Percentiles rank a stretch among this genome's conserved stretches.
Evolutionary conservation across 2,888 invertebrate genomes (phyloP).

Genomic region (Xanthia togata): DNA sequence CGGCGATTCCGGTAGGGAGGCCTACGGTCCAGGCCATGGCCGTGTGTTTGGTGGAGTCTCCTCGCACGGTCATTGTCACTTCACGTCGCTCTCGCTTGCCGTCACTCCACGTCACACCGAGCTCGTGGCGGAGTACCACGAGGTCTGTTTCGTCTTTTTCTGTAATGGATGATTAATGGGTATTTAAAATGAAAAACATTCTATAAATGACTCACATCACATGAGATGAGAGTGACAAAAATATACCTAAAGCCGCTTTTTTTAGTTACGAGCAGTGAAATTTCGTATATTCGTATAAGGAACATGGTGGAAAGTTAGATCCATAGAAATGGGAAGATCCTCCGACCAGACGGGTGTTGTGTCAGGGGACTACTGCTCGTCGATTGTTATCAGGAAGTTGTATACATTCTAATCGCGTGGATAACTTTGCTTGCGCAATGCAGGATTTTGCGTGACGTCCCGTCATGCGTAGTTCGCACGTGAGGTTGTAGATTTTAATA

Average conservation of each 20-base stretch:
- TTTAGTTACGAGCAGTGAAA: not conserved
- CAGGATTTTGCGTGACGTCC: not conserved
- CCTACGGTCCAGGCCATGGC: conserved; percentile 95
- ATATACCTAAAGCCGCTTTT: not conserved
- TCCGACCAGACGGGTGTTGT: not conserved
- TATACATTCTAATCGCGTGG: not conserved
- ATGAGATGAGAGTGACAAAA: not conserved
- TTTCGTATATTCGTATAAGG: not conserved
- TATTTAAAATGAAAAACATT: not conserved
- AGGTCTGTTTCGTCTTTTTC: conserved; percentile 96
- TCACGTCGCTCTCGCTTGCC: conserved; percentile 95
- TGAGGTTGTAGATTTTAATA: not conserved
- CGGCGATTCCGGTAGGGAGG: conserved; percentile 98
- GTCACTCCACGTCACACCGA: conserved; percentile 98
- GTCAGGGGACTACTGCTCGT: not conserved
- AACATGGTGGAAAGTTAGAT: not conserved
- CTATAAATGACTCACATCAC: not conserved
- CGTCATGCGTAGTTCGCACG: not conserved
- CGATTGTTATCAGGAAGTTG: not conserved
- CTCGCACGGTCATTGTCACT: conserved; percentile 97
- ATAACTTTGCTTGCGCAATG: not conserved
- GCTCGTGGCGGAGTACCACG: conserved; percentile 97
- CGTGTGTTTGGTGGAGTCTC: conserved; percentile 94
- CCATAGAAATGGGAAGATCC: not conserved
- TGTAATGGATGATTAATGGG: conserved; percentile 56